These are phyloP conservation scores for Rhynchonycteris naso DNA, from an alignment of 2,797 vertebrate species.

Conservation along the genomic window DNA sequence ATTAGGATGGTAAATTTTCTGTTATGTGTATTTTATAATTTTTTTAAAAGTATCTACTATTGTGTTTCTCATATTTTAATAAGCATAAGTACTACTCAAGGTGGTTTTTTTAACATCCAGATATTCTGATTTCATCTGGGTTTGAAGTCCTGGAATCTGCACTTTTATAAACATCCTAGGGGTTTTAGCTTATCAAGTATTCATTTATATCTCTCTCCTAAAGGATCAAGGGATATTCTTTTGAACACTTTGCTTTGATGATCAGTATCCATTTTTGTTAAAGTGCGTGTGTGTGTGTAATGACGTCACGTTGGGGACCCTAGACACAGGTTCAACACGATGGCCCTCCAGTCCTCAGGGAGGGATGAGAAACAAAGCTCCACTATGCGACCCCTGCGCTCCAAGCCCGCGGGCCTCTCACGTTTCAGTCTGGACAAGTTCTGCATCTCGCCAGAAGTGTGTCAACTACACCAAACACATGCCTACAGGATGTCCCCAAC, in stretches of 20 bases:
- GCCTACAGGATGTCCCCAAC: constrained; percentile 60
- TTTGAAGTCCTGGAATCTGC: not conserved
- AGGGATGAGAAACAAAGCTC: not conserved
- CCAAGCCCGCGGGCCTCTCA: constrained; percentile 65
- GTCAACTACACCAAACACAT: constrained; percentile 52
- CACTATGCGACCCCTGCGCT: not conserved
- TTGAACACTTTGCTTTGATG: constrained; percentile 7
- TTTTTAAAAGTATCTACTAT: not conserved
- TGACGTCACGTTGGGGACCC: not conserved
- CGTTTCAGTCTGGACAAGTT: constrained; percentile 64
- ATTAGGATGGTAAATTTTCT: not conserved
- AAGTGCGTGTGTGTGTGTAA: not conserved
- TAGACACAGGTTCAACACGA: not conserved
- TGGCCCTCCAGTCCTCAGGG: not conserved
- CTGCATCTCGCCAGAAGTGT: constrained; percentile 48
- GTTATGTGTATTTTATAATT: not conserved
- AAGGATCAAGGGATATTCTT: not conserved
- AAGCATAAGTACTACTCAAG: not conserved
- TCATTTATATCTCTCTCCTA: not conserved
- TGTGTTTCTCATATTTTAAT: not conserved
- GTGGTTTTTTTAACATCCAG: not conserved
- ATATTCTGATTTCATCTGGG: not conserved
- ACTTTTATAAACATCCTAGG: not conserved
- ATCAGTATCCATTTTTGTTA: not conserved
- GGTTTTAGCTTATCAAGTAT: not conserved